Evolutionary conservation across 1,140 invertebrate genomes (phyloP).

Genomic region (Achatina immaculata): DNA sequence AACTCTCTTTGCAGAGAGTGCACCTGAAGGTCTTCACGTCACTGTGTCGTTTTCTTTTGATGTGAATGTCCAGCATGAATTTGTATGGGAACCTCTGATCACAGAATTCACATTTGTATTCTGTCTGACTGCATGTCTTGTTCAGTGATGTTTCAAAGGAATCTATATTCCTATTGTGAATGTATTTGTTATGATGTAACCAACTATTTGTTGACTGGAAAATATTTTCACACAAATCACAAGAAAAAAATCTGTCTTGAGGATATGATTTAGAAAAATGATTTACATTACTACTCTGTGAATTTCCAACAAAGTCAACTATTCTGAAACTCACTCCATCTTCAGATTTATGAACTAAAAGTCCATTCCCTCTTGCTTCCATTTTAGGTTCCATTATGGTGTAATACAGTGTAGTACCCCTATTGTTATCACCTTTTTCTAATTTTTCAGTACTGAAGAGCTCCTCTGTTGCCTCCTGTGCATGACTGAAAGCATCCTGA

Average conservation of each 20-base stretch:
- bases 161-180: conserved; percentile 11
- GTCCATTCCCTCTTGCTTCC: not conserved
- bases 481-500: conserved; percentile 1
- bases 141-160: conserved; percentile 3
- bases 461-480: not conserved
- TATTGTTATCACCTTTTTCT: not conserved
- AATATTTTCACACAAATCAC: conserved; percentile 16
- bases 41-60: conserved; percentile 30
- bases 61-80: conserved; percentile 34
- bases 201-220: conserved; percentile 21
- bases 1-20: conserved; percentile 28
- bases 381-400: conserved; percentile 37
- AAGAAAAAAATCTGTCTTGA: conserved; percentile 26
- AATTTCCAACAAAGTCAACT: conserved; percentile 5
- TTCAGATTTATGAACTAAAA: conserved; percentile 15
- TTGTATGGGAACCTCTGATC: conserved; percentile 27
- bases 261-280: conserved; percentile 9
- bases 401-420: conserved; percentile 8
- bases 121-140: not conserved
- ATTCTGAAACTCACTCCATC: not conserved
- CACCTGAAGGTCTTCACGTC: conserved; percentile 28
- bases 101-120: conserved; percentile 21
- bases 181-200: conserved; percentile 19
- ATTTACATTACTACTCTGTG: not conserved
- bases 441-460: not conserved